Base-by-base conservation (phyloP, 2,113 vertebrate genomes). In the Neolamprologus modestus region DNA sequence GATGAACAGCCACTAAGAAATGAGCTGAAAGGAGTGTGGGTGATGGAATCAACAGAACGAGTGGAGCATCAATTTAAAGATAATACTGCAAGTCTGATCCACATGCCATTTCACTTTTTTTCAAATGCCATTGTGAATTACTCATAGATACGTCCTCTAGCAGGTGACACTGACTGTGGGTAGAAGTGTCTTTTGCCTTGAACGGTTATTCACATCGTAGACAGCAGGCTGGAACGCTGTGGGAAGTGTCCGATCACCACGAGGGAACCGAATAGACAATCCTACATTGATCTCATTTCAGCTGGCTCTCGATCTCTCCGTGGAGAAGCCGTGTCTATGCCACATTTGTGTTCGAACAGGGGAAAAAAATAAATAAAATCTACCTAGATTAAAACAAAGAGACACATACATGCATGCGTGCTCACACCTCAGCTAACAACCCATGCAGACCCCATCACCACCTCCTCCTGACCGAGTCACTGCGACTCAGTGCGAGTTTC, bases 1-100 rank as follows among this genome's bases (percentile, higher is more conserved):
- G 86, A 92, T 90, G 85, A 93, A 90, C 85, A 93, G 95, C 95
- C 96, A 95, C 96, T 87, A 90, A 91, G 88, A 91, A 92, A 91
- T 81, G 80, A 82, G 55, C 52, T 28, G 59, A 92, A 82, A 88
- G 55, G 89, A 61, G 84, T 47, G 53, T 55, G 54, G 71, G 79
- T 14, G 89, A 87, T 61, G 87, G 80, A 55, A 79, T 83, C 28
- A 87, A 94, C 80, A 82, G 82, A 88, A 93, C 71, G 12, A 59
- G 79, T 57, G 85, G 59, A 81, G 73, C 86, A 63, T 63, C 9
- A 73, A 80, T 81, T 88, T 66, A 81, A 66, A 91, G 89, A 89
- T 73, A 82, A 83, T 14, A 81, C 83, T 83, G 87, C 81, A 84
- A 83, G 61, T 80, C 50, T 61, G 79, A 89, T 87, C 85, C 87